Conservation (phyloP, 2,113 vertebrate genomes). For the Circaetus cinerascens region DNA sequence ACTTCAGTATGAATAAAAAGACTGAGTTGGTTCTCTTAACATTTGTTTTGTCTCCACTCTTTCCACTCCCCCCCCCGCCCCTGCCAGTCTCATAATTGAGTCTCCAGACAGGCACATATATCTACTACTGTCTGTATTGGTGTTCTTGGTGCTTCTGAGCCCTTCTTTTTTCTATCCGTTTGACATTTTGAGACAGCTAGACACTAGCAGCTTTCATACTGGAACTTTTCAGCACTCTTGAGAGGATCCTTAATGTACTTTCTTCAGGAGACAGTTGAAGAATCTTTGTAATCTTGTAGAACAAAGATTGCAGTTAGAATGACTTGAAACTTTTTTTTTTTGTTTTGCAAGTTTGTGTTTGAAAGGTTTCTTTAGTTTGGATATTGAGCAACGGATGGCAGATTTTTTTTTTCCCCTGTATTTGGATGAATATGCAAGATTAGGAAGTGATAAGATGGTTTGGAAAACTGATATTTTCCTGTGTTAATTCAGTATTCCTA, state of each 20-base stretch:
- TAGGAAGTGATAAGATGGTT: not conserved
- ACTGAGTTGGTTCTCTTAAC: not conserved
- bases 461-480: not conserved
- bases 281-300: not conserved
- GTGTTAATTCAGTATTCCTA: not conserved
- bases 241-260: not conserved
- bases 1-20: not conserved
- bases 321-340: not conserved
- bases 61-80: not conserved
- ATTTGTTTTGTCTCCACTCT: not conserved
- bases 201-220: not conserved
- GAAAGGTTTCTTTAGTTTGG: not conserved
- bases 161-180: not conserved
- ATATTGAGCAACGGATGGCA: not conserved
- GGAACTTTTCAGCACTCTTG: not conserved
- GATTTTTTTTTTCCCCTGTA: accelerated
- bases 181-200: not conserved
- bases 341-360: not conserved
- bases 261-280: not conserved
- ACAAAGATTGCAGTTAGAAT: not conserved
- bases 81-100: not conserved
- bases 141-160: not conserved
- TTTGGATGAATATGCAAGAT: not conserved
- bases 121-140: not conserved
- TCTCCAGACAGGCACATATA: not conserved